phyloP scores from a whole-genome alignment of 2,797 vertebrate species.

The Nannoperca australis region DNA sequence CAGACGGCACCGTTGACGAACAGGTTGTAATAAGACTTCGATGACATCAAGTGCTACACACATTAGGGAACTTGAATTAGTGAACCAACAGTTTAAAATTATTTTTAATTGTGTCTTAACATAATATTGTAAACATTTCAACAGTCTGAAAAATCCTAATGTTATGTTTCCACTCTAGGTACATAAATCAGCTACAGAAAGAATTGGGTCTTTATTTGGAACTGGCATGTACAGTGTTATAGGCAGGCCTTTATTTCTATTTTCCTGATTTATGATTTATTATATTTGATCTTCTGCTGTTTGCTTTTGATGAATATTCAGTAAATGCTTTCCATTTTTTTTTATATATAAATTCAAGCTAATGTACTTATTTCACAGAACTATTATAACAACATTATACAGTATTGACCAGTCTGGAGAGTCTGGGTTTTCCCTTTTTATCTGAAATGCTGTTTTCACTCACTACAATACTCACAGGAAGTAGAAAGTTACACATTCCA shows the following conservation, averaged over 20 bases:
- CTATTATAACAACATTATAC: no score
- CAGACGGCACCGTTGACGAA: background rate
- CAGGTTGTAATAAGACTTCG: background rate
- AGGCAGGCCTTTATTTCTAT: background rate
- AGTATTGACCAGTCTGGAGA: no score
- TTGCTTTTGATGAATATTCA: background rate
- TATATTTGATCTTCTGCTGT: background rate
- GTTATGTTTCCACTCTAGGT: background rate
- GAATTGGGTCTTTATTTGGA: background rate
- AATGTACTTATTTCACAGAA: no score
- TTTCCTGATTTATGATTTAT: no score
- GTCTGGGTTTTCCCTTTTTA: background rate
- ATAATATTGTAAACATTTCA: background rate
- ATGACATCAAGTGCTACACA: background rate
- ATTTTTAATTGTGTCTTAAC: background rate
- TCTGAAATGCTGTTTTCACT: background rate
- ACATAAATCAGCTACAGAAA: background rate
- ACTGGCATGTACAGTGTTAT: background rate
- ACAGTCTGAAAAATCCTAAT: background rate
- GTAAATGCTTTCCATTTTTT: background rate
- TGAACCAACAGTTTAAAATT: background rate
- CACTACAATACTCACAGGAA: background rate
- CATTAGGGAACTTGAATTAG: background rate
- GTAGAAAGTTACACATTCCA: no score
- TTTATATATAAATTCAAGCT: no score